Base-by-base conservation (phyloP, 2,888 invertebrate genomes). In the Gymnoscelis rufifasciata region DNA sequence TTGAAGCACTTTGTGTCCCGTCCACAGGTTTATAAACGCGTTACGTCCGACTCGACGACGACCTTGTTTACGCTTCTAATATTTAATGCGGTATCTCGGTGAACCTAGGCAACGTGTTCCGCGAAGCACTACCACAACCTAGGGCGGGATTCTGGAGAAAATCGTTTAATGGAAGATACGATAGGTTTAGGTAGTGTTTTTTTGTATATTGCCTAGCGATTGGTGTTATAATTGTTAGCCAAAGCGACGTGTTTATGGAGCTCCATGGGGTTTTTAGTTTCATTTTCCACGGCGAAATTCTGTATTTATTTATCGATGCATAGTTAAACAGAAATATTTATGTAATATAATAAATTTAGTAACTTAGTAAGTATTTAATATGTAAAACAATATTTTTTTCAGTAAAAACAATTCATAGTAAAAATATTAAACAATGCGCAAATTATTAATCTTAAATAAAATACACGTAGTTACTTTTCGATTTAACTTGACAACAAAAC, bases 241-340 rank as follows among this genome's bases (percentile, higher is more conserved):
- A 26, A 64, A 52, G 79, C 81, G 81, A 77, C 48, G 64, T 51
- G 54, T 33, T 15, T 59, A 77, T 78, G 78, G 76, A 81, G 81
- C 81, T 81, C 81, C 81, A 78, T 82, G 64, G 60, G 64, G 65
- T 52, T 51, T 60, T 19, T 56, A 43, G 45, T 62, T 60, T 59
- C 46, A 60, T 65, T 57, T 51, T 5, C 28, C 7, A 29, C 33
- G 60, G 76, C 71, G 69, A 72, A 71, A 60, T 69, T 58, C 38
- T 41, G 43, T 35, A 47, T 46, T 53, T 47, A 51, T 57, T 23
- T 56, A 54, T 35, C 37, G 23, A 52, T 62, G 64, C 64, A 61
- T 56, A 63, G 64, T 63, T 70, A 66, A 70, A 14, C 31, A 33
- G 14, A 33, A 13, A 3, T 5, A 19, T 19, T 19, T 19, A 19